Percentiles rank a stretch among this genome's conserved stretches.
phyloP scores from a whole-genome alignment of 2,797 vertebrate genomes.

The Tiaroga cobitis region DNA sequence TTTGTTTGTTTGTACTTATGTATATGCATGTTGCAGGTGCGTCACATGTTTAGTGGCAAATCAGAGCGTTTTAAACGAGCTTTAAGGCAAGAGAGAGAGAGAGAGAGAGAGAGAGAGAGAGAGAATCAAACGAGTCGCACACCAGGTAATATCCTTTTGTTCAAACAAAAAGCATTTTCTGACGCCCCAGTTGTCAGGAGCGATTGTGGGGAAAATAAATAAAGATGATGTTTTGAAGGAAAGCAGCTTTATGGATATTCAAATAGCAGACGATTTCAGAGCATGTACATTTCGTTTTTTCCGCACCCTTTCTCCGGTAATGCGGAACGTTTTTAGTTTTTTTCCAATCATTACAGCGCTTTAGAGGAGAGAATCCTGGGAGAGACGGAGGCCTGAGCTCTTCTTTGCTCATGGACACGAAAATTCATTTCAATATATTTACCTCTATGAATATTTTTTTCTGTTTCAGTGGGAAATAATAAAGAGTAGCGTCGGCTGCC shows the following conservation, averaged over 20 bases:
- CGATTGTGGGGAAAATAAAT: neutral
- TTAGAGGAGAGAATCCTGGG: conserved; percentile 60
- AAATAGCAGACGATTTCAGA: conserved; percentile 50
- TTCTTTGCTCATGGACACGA: conserved; percentile 72
- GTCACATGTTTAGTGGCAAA: conserved; percentile 32
- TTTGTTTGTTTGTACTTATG: conserved; percentile 41
- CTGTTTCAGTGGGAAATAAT: conserved; percentile 69
- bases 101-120: too few species aligned
- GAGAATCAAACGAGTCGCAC: too few species aligned
- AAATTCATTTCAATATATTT: conserved; percentile 85
- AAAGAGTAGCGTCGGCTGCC: conserved; percentile 69
- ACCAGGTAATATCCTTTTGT: neutral
- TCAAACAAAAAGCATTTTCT: neutral
- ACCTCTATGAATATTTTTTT: conserved; percentile 81
- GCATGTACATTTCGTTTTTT: conserved; percentile 59
- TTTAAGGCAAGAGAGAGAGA: neutral
- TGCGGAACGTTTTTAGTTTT: conserved; percentile 56
- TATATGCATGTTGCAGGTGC: conserved; percentile 61
- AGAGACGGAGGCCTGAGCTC: conserved; percentile 64
- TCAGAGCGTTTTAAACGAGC: conserved; percentile 1
- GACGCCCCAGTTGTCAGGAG: neutral
- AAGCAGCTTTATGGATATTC: conserved; percentile 41
- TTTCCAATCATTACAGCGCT: conserved; percentile 73
- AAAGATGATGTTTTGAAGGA: conserved; percentile 14
- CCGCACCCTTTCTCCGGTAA: conserved; percentile 69